Conservation (phyloP, 2,888 invertebrate species). For the Salticus scenicus region DNA sequence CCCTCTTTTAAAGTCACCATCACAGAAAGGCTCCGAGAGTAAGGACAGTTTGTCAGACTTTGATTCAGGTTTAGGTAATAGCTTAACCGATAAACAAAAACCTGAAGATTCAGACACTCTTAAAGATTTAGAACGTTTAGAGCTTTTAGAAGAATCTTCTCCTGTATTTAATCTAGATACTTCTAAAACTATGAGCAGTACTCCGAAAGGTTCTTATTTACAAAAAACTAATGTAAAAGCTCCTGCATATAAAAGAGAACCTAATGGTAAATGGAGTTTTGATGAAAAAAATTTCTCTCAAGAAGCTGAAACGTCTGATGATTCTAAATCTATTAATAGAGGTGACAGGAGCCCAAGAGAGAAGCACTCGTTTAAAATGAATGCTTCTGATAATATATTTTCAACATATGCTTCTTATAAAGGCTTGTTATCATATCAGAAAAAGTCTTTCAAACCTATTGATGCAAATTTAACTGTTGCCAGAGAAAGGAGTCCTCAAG, state of each 20-base stretch:
- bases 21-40: slow-evolving; percentile 54
- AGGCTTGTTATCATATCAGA: slow-evolving; percentile 62
- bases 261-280: slow-evolving; percentile 63
- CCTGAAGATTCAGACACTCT: slow-evolving; percentile 66
- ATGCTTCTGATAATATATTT: slow-evolving; percentile 58
- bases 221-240: slow-evolving; percentile 39
- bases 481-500: slow-evolving; percentile 11
- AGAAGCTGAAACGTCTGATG: background rate
- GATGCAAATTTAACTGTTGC: slow-evolving; percentile 30
- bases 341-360: slow-evolving; percentile 41
- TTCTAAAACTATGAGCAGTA: slow-evolving; percentile 13
- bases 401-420: slow-evolving; percentile 68
- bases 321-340: slow-evolving; percentile 36
- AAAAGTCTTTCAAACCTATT: slow-evolving; percentile 47
- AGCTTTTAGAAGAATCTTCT: slow-evolving; percentile 52
- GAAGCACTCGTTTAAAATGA: slow-evolving; percentile 62
- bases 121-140: slow-evolving; percentile 66
- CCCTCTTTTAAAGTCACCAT: slow-evolving; percentile 56
- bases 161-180: slow-evolving; percentile 18
- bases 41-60: slow-evolving; percentile 52
- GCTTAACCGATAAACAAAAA: slow-evolving; percentile 60
- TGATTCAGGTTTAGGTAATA: slow-evolving; percentile 66
- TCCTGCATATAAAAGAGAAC: slow-evolving; percentile 58
- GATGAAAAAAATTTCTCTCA: slow-evolving; percentile 63
- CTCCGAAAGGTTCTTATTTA: slow-evolving; percentile 36